Base-by-base conservation (phyloP, 1,140 invertebrate genomes). In the Apis cerana region DNA sequence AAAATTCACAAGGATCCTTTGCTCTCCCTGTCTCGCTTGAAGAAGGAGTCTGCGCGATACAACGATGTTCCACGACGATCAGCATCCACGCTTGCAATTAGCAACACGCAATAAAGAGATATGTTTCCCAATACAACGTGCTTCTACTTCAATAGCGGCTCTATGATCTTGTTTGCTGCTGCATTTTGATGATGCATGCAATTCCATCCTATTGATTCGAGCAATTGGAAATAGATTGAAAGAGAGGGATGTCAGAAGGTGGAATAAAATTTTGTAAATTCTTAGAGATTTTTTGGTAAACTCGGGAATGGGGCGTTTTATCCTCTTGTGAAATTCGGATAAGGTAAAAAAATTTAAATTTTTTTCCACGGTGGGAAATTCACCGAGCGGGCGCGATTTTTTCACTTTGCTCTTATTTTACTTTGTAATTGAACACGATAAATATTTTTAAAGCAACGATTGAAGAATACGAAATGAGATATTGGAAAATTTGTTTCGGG, bases 1-100 rank as follows among this genome's bases (percentile, higher is more conserved):
- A 89, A 90, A 89, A 89, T 88, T 87, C 82, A 87, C 71, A 77
- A 84, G 70, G 68, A 84, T 88, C 81, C 84, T 81, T 88, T 33
- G 61, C 77, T 76, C 84, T 80, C 76, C 69, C 74, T 61, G 19
- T 23, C 74, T 77, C 58, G n/a, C 64, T 23, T 21, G 52, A 43
- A 27, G 54, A 33, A 62, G 79, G 86, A 85, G 85, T 75, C 85
- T 89, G 87, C 87, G 87, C 87, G 83, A 85, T 87, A n/a, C 71
- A 43, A 56, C 9, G 70, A 23, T 17, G 61, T 33, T 80, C 21
- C 58, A 15, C 58, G 13, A 71, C 21, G 15, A 11, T 19, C 27
- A 76, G 67, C 76, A 65, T 79, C 52, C 27, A 72, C 75, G 65
- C 21, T 77, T 58, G 68, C 75, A 52, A 74, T 75, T 80, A 80